Base-by-base conservation (phyloP, 2,797 vertebrate genomes). In the Tragelaphus eurycerus region DNA sequence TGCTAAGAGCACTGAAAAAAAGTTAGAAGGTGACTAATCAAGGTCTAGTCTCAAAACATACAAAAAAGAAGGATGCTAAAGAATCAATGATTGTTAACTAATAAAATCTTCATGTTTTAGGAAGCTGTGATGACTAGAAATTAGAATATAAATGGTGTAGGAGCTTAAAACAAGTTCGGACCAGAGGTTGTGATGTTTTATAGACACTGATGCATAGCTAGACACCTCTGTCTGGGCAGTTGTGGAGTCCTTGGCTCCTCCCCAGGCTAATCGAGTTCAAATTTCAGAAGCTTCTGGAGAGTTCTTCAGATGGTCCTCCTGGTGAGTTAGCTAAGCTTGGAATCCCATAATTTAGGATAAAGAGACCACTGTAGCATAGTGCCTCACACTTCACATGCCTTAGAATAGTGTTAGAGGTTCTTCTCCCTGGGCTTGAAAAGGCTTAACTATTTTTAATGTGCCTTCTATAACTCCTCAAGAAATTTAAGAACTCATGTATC, bases 1-100 rank as follows among this genome's bases (percentile, higher is more conserved):
- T 13, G 99, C 99, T 96, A 99, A 89, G 97, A 99, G 96, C 95
- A 99, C 99, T 99, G 98, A 14, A 93, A 92, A 88, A 90, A 82
- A 46, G 78, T 12, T 50, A 43, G 95, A 81, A 79, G 78, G 38
- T 4, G 29, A 55, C 9, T 95, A 60, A 88, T 50, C 52, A 55
- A 87, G 27, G 50, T 85, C 38, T 59, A 21, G 21, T 59, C 82
- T 60, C 85, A 78, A 50, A 90, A 92, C 81, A 79, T 10, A 54
- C 1, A 74, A 31, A 21, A 79, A 54, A 79, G 17, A n/a, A 31
- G 52, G 43, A 31, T 48, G 48, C 46, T 78, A 6, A 86, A 52
- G 34, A 48, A 29, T 84, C 85, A 21, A 7, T 27, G 43, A 48
- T 9, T 83, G 50, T 2, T 78, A 17, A 76, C 27, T 48, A 71